Evolutionary conservation across 2,113 vertebrate species (phyloP).

Genomic region (Nematolebias whitei): DNA sequence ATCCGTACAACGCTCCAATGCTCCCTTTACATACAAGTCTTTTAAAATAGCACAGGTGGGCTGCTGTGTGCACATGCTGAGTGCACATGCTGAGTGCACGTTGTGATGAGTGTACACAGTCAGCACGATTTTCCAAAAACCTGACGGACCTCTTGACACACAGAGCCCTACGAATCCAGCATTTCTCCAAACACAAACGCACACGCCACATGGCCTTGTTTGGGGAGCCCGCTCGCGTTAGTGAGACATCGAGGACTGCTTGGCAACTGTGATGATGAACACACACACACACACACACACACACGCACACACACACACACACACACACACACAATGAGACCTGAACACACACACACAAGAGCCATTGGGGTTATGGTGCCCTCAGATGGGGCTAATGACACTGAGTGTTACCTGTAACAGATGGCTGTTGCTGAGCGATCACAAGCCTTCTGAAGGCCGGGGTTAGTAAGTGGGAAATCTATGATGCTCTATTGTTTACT

Average conservation of each 20-base stretch:
- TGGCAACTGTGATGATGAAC: conserved; percentile 53
- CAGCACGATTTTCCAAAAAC: conserved; percentile 8
- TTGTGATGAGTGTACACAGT: background rate
- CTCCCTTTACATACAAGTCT: background rate
- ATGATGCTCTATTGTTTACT: conserved; percentile 56
- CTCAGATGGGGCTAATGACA: conserved; percentile 65
- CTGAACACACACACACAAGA: conserved; percentile 19
- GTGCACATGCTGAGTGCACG: background rate
- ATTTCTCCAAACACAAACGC: conserved; percentile 21
- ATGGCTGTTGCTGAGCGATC: conserved; percentile 53
- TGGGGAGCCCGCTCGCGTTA: conserved; percentile 53
- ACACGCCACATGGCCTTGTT: conserved; percentile 60
- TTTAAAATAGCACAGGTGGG: conserved; percentile 15
- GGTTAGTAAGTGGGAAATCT: conserved; percentile 24
- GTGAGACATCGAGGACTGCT: conserved; percentile 49
- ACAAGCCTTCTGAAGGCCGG: conserved; percentile 44
- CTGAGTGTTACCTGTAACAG: conserved; percentile 49
- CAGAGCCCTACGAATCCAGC: background rate
- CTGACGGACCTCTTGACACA: background rate
- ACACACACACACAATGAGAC: background rate
- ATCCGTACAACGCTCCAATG: background rate
- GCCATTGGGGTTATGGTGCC: conserved; percentile 63
- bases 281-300: conserved; percentile 13
- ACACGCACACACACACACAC: conserved; percentile 22
- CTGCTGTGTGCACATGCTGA: background rate